Percentiles rank a stretch among this genome's conserved stretches.
Evolutionary conservation across 2,888 invertebrate species (phyloP).

Genomic region (Hyalella azteca): DNA sequence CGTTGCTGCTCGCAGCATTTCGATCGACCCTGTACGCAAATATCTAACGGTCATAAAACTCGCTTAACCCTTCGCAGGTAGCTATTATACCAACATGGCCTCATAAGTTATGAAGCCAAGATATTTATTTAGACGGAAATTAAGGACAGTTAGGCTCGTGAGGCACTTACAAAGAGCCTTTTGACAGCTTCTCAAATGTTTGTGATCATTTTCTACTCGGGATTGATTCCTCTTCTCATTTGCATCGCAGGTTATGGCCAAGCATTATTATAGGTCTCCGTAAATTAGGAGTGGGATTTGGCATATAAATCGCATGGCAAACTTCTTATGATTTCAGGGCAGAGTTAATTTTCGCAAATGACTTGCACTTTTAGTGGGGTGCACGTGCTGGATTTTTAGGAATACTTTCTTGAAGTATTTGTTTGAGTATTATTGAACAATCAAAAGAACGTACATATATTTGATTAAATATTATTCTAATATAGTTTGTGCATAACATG

Average conservation of each 20-base stretch:
- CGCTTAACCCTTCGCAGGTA: background rate
- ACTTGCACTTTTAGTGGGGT: no score
- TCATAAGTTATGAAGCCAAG: background rate
- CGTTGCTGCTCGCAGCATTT: background rate
- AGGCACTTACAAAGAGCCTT: constrained; percentile 16
- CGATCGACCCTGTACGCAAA: constrained; percentile 25
- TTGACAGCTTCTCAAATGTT: constrained; percentile 33
- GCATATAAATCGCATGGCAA: no score
- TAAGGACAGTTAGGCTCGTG: background rate
- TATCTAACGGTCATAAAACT: constrained; percentile 14
- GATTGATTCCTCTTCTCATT: background rate
- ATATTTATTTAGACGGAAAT: constrained; percentile 24
- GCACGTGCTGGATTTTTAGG: no score
- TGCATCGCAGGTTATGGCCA: background rate
- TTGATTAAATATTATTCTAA: no score
- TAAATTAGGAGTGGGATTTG: no score
- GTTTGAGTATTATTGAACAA: no score
- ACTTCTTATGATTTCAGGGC: no score
- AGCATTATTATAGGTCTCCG: no score
- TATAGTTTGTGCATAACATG: no score
- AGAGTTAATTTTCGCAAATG: no score
- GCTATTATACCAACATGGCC: background rate
- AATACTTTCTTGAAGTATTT: no score
- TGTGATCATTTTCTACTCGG: constrained; percentile 18
- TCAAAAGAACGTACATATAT: no score